Percentiles rank a stretch among this genome's conserved stretches.
These are phyloP conservation scores for Myiopsitta monachus DNA, from an alignment of 2,113 vertebrate species.

Conservation along the genomic window DNA sequence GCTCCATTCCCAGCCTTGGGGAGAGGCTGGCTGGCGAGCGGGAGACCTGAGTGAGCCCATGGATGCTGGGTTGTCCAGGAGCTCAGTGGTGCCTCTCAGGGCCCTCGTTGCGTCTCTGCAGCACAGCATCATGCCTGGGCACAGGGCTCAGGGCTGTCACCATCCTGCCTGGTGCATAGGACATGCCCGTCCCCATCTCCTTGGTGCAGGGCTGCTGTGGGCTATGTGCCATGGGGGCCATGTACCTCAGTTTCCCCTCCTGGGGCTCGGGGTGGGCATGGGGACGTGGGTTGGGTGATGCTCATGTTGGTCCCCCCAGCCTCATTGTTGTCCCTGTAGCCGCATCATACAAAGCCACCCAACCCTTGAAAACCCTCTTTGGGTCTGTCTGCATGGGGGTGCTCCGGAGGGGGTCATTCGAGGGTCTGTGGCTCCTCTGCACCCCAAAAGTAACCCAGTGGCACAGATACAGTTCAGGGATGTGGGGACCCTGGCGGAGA, in stretches of 20 bases:
- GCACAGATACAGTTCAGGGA: background rate
- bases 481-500: background rate
- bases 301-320: background rate
- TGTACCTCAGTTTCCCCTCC: background rate
- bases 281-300: background rate
- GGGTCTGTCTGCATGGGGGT: accelerated
- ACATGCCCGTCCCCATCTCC: background rate
- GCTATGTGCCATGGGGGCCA: background rate
- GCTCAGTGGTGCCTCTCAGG: background rate
- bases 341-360: accelerated
- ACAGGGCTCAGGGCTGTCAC: background rate
- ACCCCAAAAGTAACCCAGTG: background rate
- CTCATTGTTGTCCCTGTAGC: background rate
- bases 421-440: accelerated
- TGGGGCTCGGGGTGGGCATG: background rate
- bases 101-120: background rate
- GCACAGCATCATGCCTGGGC: background rate
- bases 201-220: background rate
- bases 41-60: background rate
- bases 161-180: accelerated
- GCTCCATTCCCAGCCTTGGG: background rate
- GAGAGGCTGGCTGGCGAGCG: constrained; percentile 38
- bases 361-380: background rate
- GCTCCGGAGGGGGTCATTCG: accelerated
- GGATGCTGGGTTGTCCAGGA: accelerated